Base-by-base conservation (phyloP, 2,113 vertebrate species). In the Tachycineta bicolor region DNA sequence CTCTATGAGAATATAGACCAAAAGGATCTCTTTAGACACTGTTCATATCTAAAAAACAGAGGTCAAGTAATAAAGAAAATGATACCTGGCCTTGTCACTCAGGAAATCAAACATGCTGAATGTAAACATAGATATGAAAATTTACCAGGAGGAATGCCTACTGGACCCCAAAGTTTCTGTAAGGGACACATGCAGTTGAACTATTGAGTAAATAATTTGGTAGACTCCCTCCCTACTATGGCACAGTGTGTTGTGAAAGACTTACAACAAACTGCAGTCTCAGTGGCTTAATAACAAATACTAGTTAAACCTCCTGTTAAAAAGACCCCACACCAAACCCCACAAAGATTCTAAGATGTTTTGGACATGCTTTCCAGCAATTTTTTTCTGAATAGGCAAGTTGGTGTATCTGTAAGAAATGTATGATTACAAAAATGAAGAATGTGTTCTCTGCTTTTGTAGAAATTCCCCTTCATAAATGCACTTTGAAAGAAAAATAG, bases 61-160 rank as follows among this genome's bases (percentile, higher is more conserved):
- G 2, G 10, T 37, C 39, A 79, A 52, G 14, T 28, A 73, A 47
- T n/a, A 20, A 65, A 82, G 43, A 50, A 49, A 59, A 73, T 74
- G 10, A 8, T 43, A 33, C 3, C 8, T 9, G 16, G 15, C 5
- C 24, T 37, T 59, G 24, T 52, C 19, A 59, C 52, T 71, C 21
- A 12, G 44, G 21, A 63, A 8, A 22, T 70, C 22, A 78, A 23
- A 69, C 5, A 46, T 7, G 3, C 4, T 5, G 5, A 82, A 80
- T 3, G 1, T 15, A 68, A 70, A 75, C 0, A 1, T 0, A 46
- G 37, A 64, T 13, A 16, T 14, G n/a, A 37, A 76, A 68, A 76
- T 37, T 68, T 63, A 73, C 6, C 15, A 15, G 22, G 46, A 68
- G 8, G 6, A 84, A 47, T 31, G 6, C 4, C 24, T 16, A 4